phyloP scores from a whole-genome alignment of 1,140 invertebrate species.

The Drosophila navojoa region DNA sequence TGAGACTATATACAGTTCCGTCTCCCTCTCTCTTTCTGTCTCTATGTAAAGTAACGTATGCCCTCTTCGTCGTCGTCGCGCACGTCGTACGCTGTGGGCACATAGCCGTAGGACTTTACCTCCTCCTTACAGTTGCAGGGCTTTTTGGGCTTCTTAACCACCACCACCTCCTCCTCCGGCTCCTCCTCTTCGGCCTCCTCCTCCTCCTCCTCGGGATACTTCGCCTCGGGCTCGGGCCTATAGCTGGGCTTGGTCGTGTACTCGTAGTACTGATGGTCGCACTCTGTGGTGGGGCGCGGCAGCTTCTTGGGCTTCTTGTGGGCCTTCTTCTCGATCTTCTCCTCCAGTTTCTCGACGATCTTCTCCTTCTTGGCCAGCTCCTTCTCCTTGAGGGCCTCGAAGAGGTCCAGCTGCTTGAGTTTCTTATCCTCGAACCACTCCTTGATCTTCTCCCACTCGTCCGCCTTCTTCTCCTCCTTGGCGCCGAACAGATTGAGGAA shows the following conservation, averaged over 20 bases:
- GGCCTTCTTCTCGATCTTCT: slow-evolving; percentile 47
- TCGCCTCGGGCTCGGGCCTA: not conserved
- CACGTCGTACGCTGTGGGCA: slow-evolving; percentile 46
- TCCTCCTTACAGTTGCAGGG: slow-evolving; percentile 16
- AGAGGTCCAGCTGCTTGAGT: slow-evolving; percentile 54
- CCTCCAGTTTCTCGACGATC: slow-evolving; percentile 40
- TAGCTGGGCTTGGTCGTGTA: not conserved
- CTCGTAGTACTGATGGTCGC: slow-evolving; percentile 9
- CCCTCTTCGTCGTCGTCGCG: slow-evolving; percentile 56
- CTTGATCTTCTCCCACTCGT: slow-evolving; percentile 66
- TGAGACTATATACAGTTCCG: slow-evolving; percentile 11
- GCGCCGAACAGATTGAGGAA: slow-evolving; percentile 62
- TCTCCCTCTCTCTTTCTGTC: not conserved
- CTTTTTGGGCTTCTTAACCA: slow-evolving; percentile 27
- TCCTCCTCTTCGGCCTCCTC: slow-evolving; percentile 21
- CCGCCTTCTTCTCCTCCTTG: slow-evolving; percentile 59
- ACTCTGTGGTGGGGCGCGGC: slow-evolving; percentile 25
- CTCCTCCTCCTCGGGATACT: slow-evolving; percentile 23
- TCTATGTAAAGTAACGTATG: slow-evolving; percentile 59
- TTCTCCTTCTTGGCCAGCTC: slow-evolving; percentile 28
- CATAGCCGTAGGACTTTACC: slow-evolving; percentile 2
- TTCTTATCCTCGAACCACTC: slow-evolving; percentile 67
- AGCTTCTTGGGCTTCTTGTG: slow-evolving; percentile 46
- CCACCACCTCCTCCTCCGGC: slow-evolving; percentile 17
- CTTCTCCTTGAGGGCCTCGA: slow-evolving; percentile 58